Evolutionary conservation across 2,888 invertebrate genomes (phyloP), one percentile per base, ranked within the genome.

Genomic region (Pilophorus perplexus): DNA sequence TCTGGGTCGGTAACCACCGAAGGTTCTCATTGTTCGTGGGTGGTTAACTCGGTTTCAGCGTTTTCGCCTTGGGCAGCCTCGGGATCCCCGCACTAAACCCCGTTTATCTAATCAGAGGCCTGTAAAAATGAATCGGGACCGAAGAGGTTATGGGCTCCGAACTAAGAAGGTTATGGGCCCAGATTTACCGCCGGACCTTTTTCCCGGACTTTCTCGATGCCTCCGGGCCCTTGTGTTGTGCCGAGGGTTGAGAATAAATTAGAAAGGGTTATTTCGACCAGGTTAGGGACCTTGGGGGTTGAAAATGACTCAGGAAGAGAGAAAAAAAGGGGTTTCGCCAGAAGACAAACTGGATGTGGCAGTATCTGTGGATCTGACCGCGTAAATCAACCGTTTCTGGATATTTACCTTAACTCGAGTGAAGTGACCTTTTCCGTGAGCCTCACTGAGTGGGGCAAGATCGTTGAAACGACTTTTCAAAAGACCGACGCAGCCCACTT

Each of bases 191-290:
- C 20, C 10, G 14, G 23, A 22, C 22, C 46, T 46, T 23, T 46
- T 46, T 12, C 46, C 12, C 25, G 23, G n/a, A 46, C 46, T 46
- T 44, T 44, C 46, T 22, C 46, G 23, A 12, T 46, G 46, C 46
- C 46, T 46, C 23, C 3, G 46, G 46, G 46, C 46, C 46, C 46
- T 46, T 46, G 46, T 46, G 23, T 6, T 12, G 38, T 55, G 20
- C 38, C 33, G n/a, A 4, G 37, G 37, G 16, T 12, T 37, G 55
- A 22, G 55, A 55, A 55, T 55, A 55, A 55, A 55, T 55, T 55
- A 55, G 55, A 55, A 55, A 22, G 55, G 55, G 55, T 22, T 22
- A n/a, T 14, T 14, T 10, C 23, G 14, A 25, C 46, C 14, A n/a
- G n/a, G n/a, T n/a, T n/a, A n/a, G 23, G 14, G 25, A 46, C 16